Conservation (phyloP, 2,113 vertebrate species). For the Silurus meridionalis region DNA sequence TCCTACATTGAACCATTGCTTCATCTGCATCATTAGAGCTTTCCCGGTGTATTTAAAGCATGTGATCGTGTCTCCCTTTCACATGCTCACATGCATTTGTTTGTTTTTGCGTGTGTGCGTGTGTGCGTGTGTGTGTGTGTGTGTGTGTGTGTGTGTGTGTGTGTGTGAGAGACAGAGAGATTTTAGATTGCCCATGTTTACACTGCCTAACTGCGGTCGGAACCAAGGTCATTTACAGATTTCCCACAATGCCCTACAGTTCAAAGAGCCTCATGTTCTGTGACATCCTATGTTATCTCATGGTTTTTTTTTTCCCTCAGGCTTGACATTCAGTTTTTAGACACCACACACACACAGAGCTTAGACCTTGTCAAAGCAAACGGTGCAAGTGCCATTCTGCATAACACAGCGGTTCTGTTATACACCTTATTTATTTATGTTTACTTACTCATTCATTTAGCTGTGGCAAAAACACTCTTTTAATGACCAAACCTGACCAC, state of each 20-base stretch:
- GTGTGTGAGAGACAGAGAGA: neutral
- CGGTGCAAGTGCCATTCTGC: conserved; percentile 8
- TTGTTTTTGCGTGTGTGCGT: neutral
- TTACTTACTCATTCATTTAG: neutral
- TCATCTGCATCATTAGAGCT: neutral
- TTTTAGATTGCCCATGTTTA: conserved; percentile 17
- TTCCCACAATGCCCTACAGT: conserved; percentile 42
- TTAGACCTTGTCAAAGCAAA: neutral
- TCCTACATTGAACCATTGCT: neutral
- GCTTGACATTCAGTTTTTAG: conserved; percentile 29
- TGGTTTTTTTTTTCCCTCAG: conserved; percentile 31
- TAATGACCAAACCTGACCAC: neutral
- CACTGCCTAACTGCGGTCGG: conserved; percentile 32
- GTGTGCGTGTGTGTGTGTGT: neutral
- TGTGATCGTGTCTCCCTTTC: neutral
- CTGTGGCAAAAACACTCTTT: neutral
- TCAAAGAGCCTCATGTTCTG: conserved; percentile 36
- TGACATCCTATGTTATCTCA: conserved; percentile 39
- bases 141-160: neutral
- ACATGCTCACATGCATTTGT: too few relatives aligned
- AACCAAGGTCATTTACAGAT: conserved; percentile 31
- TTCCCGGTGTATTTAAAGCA: neutral
- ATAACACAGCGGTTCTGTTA: conserved; percentile 15
- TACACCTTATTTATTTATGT: too few relatives aligned
- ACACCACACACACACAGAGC: neutral